Conservation (phyloP, 2,113 vertebrate species). For the Tragulus kanchil region DNA sequence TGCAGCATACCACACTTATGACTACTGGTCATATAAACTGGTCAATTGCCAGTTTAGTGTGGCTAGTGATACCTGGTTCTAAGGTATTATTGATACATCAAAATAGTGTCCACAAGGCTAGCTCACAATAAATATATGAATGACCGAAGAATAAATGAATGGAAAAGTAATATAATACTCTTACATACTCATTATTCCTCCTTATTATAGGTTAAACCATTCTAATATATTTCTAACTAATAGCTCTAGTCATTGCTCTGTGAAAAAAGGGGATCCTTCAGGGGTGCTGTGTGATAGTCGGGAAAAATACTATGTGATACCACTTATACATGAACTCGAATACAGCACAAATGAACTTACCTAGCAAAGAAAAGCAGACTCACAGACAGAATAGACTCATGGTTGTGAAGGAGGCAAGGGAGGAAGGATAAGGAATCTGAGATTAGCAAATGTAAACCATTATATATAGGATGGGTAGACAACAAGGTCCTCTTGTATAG, state of each 20-base stretch:
- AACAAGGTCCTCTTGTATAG: background rate
- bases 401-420: background rate
- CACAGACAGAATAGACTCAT: background rate
- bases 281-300: no score
- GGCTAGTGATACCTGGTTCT: background rate
- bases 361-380: background rate
- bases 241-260: no score
- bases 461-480: background rate
- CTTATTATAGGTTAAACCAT: background rate
- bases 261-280: no score
- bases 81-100: background rate
- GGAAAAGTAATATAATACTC: background rate
- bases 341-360: background rate
- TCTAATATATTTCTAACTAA: constrained; percentile 52
- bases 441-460: background rate
- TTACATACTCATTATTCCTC: background rate
- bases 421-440: background rate
- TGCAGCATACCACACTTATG: background rate
- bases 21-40: background rate
- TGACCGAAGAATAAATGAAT: background rate
- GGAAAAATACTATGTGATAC: background rate
- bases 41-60: background rate
- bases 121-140: background rate
- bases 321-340: background rate
- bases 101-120: background rate